Conservation (phyloP, 2,888 invertebrate species). For the Clostera curtula region DNA sequence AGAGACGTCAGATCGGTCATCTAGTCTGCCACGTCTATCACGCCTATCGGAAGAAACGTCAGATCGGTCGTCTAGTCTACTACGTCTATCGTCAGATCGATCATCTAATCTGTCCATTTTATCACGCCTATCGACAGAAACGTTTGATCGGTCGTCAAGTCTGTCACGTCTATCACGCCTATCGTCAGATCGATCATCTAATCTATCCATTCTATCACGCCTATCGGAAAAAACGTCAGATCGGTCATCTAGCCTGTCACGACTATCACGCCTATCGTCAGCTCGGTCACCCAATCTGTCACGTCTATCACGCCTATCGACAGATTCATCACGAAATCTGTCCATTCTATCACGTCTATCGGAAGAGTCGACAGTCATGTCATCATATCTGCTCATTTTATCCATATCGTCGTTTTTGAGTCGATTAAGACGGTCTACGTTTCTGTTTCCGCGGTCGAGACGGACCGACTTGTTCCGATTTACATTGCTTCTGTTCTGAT, state of each 20-base stretch:
- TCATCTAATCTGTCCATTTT: not conserved
- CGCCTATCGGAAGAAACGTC: not conserved
- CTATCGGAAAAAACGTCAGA: too few relatives aligned
- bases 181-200: not conserved
- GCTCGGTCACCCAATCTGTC: not conserved
- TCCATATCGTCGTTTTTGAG: too few relatives aligned
- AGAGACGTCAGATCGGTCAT: too few relatives aligned
- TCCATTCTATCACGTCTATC: not conserved
- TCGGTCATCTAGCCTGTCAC: not conserved
- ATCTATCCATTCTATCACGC: not conserved
- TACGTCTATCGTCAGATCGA: not conserved
- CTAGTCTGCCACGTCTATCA: not conserved
- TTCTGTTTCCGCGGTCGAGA: not conserved
- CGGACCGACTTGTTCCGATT: too few relatives aligned
- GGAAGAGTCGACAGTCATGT: not conserved
- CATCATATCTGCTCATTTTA: not conserved
- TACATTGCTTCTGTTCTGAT: too few relatives aligned
- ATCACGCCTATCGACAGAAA: too few relatives aligned
- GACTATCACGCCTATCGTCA: constrained; percentile 1
- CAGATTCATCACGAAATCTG: not conserved
- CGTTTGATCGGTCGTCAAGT: too few relatives aligned
- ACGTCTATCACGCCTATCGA: not conserved
- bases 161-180: not conserved
- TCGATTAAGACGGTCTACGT: too few relatives aligned
- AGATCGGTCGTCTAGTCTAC: not conserved